These are phyloP conservation scores for Arctia plantaginis DNA, from an alignment of 2,888 invertebrate species.

Conservation along the genomic window DNA sequence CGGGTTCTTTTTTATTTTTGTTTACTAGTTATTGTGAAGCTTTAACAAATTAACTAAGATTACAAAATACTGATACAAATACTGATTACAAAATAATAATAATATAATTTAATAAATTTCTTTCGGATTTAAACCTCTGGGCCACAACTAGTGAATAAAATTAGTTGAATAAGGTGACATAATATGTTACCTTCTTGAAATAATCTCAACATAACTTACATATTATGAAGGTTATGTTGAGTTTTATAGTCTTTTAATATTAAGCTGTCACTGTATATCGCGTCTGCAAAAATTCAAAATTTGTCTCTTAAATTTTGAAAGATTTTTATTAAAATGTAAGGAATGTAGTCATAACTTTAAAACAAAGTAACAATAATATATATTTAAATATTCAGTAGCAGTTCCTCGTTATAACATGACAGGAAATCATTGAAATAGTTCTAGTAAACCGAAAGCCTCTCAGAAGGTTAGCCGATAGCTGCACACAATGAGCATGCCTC, in stretches of 20 bases:
- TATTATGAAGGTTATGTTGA: too few species aligned
- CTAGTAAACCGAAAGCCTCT: conserved; percentile 15
- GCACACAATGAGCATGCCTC: conserved; percentile 18
- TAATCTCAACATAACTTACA: too few species aligned
- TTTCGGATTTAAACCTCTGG: too few species aligned
- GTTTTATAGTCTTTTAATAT: background rate
- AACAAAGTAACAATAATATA: background rate
- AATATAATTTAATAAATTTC: too few species aligned
- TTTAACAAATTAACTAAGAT: background rate
- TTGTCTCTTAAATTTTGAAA: background rate
- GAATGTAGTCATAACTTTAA: background rate
- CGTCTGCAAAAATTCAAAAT: background rate
- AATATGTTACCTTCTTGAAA: too few species aligned
- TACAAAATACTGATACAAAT: too few species aligned
- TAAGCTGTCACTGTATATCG: background rate
- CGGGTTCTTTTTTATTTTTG: too few species aligned
- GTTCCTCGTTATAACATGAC: conserved; percentile 22
- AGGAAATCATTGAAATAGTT: conserved; percentile 41
- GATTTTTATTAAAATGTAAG: background rate
- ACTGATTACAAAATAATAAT: too few species aligned
- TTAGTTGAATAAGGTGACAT: too few species aligned
- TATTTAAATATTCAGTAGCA: background rate
- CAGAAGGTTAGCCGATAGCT: conserved; percentile 23
- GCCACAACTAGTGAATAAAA: too few species aligned
- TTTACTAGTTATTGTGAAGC: too few species aligned